These are phyloP conservation scores for Catostylus mosaicus DNA, from an alignment of 30 jellyfish, hydroid and myxozoan species.

Conservation along the genomic window DNA sequence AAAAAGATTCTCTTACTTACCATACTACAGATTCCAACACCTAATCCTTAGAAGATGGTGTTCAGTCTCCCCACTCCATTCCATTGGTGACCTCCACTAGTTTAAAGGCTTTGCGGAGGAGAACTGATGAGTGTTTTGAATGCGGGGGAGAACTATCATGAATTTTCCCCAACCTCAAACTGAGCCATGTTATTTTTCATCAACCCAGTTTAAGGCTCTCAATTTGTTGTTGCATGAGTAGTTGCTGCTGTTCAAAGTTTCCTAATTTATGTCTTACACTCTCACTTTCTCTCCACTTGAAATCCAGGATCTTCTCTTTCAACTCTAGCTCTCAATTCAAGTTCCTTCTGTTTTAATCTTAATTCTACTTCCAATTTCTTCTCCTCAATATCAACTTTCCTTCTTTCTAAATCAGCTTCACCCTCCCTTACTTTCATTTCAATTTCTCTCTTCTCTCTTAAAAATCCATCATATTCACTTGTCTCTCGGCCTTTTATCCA, in stretches of 20 bases:
- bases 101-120: no score
- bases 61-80: no score
- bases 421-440: constrained; percentile 6
- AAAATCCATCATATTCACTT: constrained; percentile 16
- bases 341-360: background rate
- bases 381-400: constrained; percentile 12
- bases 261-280: no score
- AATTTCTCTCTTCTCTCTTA: constrained; percentile 8
- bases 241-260: background rate
- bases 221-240: background rate
- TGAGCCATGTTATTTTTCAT: no score
- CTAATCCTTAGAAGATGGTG: no score
- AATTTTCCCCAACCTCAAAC: no score
- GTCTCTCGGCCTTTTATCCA: constrained; percentile 5
- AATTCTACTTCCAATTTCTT: background rate
- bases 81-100: no score
- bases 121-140: no score
- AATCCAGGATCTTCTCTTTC: background rate
- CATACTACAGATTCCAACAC: no score
- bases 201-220: background rate
- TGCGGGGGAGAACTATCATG: no score
- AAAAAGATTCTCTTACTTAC: no score
- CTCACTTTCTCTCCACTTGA: background rate
- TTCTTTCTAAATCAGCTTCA: background rate
- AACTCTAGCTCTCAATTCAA: background rate